Evolutionary conservation across 2,888 invertebrate genomes (phyloP), one percentile per base, ranked within the genome.

Genomic region (Argyresthia goedartella): DNA sequence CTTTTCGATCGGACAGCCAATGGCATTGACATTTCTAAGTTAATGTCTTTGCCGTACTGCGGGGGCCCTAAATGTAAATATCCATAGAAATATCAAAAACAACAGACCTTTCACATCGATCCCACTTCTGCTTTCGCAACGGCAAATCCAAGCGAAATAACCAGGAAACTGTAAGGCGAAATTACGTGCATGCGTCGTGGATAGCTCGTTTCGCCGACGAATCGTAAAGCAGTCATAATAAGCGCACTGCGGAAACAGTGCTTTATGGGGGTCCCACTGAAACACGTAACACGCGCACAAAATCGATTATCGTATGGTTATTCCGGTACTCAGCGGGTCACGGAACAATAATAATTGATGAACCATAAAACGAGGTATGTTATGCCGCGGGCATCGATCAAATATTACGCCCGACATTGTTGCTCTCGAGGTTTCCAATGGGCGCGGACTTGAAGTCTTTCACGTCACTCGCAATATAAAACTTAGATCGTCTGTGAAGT

Each of bases 141-240:
- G 25, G 25, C 2, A 25, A 25, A 25, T 25, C 6, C 25, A 25
- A 25, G 25, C 25, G 25, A 25, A 25, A 25, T 25, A 25, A 25
- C 25, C 2, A 25, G 25, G 25, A 25, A 25, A 25, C 25, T 25
- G 25, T 25, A 25, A 25, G 25, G 25, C 25, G 25, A 25, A 25
- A 25, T 25, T 42, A 14, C 13, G 64, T 71, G 71, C 73, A 73
- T 69, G 67, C 66, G 64, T 63, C 63, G 63, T 67, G 71, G 71
- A 76, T 74, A 69, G 72, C 25, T 25, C 69, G 71, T 68, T 36
- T 13, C 36, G 71, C 67, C 64, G 67, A 63, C 67, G 25, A 68
- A 65, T 78, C 78, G 70, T 81, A 80, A 80, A 79, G 67, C 71
- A 66, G 74, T 76, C 74, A 78, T 79, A 81, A 78, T 75, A 77